Evolutionary conservation across 2,888 invertebrate genomes (phyloP), one percentile per base, ranked within the genome.

Genomic region (Trachelus iudaicus): DNA sequence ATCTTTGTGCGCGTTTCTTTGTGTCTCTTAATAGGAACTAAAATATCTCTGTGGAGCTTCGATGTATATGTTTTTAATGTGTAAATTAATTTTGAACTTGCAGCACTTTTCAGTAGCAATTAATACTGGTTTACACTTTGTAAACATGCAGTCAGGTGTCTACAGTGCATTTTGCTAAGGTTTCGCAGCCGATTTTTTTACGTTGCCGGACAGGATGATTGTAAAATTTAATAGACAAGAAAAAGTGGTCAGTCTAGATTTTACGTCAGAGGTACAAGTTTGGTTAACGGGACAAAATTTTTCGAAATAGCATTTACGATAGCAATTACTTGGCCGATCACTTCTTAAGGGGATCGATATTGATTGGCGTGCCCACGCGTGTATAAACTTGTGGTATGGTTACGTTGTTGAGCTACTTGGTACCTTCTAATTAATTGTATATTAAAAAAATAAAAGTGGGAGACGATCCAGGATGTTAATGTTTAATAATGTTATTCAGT

Each of bases 1-100:
- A 75, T 76, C 73, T 73, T 13, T 76, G 69, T 75, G 73, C 78
- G 80, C 79, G 76, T 82, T 75, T 75, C 75, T 75, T 78, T 75
- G 76, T 80, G 78, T 81, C 80, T 81, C 78, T 12, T 34, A 33
- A 23, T 75, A 75, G 73, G 68, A 68, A 34, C 30, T 23, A 68
- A 37, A n/a, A 69, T 56, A 73, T 76, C 74, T 78, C 79, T 80
- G 69, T 69, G 71, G 76, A 73, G 73, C 31, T 76, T 75, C 40
- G 74, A 30, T 40, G 33, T 11, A 37, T 69, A 13, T 33, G 33
- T 31, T 33, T 69, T 69, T 31, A 40, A 56, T 23, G 23, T 56
- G 2, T 6, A 23, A 56, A 56, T 15, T 56, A 40, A 23, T 56
- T 23, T 56, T 23, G 40, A 15, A 56, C 40, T 56, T 56, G 40